These are phyloP conservation scores for Philonicus albiceps DNA, from an alignment of 2,888 invertebrate species.

Conservation along the genomic window DNA sequence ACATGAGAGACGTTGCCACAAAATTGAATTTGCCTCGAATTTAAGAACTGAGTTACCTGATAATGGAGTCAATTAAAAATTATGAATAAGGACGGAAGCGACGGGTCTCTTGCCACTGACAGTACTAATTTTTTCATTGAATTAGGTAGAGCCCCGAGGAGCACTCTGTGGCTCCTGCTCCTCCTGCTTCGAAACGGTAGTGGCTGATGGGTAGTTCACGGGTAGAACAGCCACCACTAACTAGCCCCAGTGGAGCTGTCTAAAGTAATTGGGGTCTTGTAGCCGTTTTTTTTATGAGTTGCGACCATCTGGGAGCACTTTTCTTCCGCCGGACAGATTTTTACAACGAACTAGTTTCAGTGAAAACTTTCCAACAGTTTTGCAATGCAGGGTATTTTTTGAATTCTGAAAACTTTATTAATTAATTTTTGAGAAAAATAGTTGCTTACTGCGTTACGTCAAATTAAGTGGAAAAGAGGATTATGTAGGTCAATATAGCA, in stretches of 20 bases:
- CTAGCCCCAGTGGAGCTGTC: not conserved
- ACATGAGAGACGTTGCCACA: slow-evolving; percentile 21
- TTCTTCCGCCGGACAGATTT: not conserved
- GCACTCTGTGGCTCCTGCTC: not conserved
- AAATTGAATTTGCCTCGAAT: slow-evolving; percentile 17
- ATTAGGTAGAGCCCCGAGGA: not conserved
- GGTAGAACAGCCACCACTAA: not conserved
- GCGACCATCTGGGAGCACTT: not conserved
- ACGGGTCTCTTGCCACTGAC: not conserved
- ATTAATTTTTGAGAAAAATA: not conserved
- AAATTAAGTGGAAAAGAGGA: not conserved
- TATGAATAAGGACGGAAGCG: not conserved
- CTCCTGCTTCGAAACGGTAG: not conserved
- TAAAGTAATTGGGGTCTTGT: not conserved
- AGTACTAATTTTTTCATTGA: slow-evolving; percentile 20
- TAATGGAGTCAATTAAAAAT: slow-evolving; percentile 36
- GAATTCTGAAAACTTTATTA: not conserved
- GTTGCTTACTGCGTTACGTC: not conserved
- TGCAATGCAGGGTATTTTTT: not conserved
- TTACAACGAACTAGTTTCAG: not conserved
- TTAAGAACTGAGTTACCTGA: slow-evolving; percentile 30
- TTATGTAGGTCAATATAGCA: not conserved
- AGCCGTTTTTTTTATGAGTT: not conserved
- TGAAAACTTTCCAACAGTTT: not conserved
- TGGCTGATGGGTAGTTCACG: not conserved